These are phyloP conservation scores for Zalophus californianus DNA, from an alignment of 2,797 vertebrate species.

Conservation along the genomic window DNA sequence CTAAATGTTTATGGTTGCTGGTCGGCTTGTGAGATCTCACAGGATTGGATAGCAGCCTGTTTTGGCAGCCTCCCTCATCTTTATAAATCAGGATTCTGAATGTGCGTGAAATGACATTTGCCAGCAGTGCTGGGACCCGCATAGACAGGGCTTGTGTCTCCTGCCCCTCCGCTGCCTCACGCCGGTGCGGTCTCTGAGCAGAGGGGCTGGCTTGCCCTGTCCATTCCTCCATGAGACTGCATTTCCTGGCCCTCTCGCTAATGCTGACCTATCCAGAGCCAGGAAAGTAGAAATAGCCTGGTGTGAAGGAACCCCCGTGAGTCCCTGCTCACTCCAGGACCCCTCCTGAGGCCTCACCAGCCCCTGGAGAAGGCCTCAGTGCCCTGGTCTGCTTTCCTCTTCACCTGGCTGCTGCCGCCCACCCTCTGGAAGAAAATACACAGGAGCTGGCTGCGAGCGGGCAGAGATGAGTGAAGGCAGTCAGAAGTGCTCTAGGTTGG, in stretches of 20 bases:
- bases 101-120: neutral
- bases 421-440: neutral
- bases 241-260: neutral
- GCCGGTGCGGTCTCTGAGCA: neutral
- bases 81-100: neutral
- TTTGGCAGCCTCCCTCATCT: neutral
- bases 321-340: neutral
- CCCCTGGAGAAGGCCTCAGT: neutral
- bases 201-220: neutral
- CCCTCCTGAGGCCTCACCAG: neutral
- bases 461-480: neutral
- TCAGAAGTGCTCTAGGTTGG: neutral
- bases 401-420: neutral
- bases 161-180: neutral
- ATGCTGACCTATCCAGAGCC: neutral
- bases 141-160: neutral
- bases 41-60: neutral
- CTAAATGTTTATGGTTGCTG: conserved; percentile 16
- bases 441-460: neutral
- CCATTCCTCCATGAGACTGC: neutral
- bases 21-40: neutral
- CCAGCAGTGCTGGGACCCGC: neutral
- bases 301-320: neutral
- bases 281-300: neutral
- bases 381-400: neutral